Conservation (phyloP, 2,797 vertebrate genomes). For the Bryconaethiops microstoma region DNA sequence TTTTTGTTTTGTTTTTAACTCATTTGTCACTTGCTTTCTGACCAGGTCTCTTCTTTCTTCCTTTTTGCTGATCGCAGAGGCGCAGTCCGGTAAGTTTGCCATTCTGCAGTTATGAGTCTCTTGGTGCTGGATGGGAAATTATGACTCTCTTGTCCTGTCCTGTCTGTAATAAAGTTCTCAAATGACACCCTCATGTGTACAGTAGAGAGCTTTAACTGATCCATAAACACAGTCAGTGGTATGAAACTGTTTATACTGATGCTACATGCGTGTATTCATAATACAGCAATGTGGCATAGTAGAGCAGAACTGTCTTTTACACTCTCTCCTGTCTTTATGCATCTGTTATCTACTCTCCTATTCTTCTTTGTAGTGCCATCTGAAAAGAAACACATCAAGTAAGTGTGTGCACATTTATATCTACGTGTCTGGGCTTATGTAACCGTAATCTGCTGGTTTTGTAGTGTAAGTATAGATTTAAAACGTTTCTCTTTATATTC, state of each 20-base stretch:
- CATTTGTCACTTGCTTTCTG: constrained; percentile 90
- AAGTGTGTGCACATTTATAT: constrained; percentile 72
- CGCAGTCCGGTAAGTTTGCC: constrained; percentile 93
- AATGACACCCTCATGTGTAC: not conserved
- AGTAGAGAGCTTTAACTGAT: not conserved
- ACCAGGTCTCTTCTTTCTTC: constrained; percentile 97
- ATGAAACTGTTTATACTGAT: too few relatives aligned
- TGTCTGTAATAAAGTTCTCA: not conserved
- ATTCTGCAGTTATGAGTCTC: not conserved
- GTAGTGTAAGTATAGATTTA: not conserved
- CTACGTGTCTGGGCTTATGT: not conserved
- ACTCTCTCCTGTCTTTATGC: not conserved
- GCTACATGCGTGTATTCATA: too few relatives aligned
- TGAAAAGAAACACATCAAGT: constrained; percentile 97
- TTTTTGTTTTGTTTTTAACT: constrained; percentile 77
- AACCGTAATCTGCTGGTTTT: not conserved
- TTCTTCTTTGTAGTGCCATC: constrained; percentile 85
- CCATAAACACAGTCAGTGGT: not conserved
- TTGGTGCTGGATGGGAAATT: not conserved
- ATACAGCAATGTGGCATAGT: too few relatives aligned
- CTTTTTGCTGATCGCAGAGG: constrained; percentile 95
- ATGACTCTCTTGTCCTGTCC: not conserved
- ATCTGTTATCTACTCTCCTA: constrained; percentile 47
- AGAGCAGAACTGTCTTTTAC: too few relatives aligned
- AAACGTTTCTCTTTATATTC: not conserved